Percentiles rank a stretch among this genome's conserved stretches.
These are phyloP conservation scores for Drosophila fuyamai DNA, from an alignment of 1,140 invertebrate genomes.

Conservation along the genomic window DNA sequence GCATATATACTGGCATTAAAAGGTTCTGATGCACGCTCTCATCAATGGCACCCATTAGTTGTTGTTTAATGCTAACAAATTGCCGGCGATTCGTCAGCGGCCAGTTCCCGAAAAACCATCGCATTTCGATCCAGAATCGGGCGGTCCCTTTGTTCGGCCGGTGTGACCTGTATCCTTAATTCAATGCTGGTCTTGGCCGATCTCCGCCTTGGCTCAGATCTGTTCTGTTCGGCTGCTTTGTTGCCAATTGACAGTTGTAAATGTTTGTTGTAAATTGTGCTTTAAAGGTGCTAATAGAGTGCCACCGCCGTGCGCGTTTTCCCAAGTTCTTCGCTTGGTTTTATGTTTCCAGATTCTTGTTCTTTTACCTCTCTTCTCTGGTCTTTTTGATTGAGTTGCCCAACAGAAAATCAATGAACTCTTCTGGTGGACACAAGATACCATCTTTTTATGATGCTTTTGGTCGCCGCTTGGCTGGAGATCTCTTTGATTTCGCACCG, in stretches of 20 bases:
- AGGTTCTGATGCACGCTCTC: conserved; percentile 48
- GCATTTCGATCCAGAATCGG: conserved; percentile 31
- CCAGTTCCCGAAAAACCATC: conserved; percentile 19
- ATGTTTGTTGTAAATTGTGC: conserved; percentile 83
- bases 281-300: conserved; percentile 84
- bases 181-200: conserved; percentile 28
- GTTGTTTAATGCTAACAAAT: conserved; percentile 79
- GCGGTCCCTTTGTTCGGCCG: conserved; percentile 66
- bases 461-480: conserved; percentile 24
- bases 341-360: conserved; percentile 28
- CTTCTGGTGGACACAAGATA: conserved; percentile 45
- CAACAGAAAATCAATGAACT: conserved; percentile 77
- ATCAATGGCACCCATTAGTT: conserved; percentile 71
- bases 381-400: conserved; percentile 71
- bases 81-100: conserved; percentile 73
- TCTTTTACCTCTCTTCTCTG: conserved; percentile 5
- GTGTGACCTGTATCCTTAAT: conserved; percentile 71
- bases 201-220: conserved; percentile 7
- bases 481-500: conserved; percentile 77
- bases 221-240: conserved; percentile 55
- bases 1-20: conserved; percentile 38
- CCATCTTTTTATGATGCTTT: conserved; percentile 73
- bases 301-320: conserved; percentile 80
- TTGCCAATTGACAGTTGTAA: conserved; percentile 84
- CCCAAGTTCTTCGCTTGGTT: conserved; percentile 51